Conservation (phyloP, 37 sponge, comb jelly and placozoan species). For the Tethya wilhelma region DNA sequence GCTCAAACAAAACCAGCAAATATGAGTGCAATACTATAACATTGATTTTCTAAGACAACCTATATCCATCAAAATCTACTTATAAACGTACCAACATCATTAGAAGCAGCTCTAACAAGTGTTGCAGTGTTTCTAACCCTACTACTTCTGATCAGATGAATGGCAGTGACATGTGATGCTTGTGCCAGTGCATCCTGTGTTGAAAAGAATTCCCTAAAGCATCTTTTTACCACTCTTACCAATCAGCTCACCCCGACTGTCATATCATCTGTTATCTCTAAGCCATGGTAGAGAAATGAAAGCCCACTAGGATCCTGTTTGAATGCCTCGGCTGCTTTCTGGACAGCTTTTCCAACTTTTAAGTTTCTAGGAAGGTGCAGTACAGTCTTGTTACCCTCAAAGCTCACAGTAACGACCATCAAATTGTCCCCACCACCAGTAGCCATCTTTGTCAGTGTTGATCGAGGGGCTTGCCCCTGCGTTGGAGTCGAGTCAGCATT, state of each 20-base stretch:
- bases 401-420: constrained; percentile 16
- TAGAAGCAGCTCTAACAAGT: too few species aligned
- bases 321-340: constrained; percentile 35
- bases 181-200: constrained; percentile 24
- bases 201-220: too few species aligned
- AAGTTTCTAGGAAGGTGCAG: constrained; percentile 17
- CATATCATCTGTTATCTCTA: constrained; percentile 26
- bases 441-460: constrained; percentile 15
- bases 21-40: too few species aligned
- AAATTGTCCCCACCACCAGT: too few species aligned
- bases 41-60: too few species aligned
- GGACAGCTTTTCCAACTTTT: constrained; percentile 21
- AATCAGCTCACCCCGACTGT: constrained; percentile 36
- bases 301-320: constrained; percentile 15
- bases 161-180: constrained; percentile 20
- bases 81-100: too few species aligned
- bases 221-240: too few species aligned
- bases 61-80: too few species aligned
- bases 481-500: too few species aligned
- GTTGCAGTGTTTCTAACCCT: too few species aligned
- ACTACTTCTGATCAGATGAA: constrained; percentile 33
- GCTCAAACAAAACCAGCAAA: too few species aligned
- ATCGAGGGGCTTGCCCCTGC: too few species aligned
- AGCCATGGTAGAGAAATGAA: constrained; percentile 30
- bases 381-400: neutral